Evolutionary conservation across 1,140 invertebrate genomes (phyloP).

Genomic region (Stenopsyche tienmushanensis): DNA sequence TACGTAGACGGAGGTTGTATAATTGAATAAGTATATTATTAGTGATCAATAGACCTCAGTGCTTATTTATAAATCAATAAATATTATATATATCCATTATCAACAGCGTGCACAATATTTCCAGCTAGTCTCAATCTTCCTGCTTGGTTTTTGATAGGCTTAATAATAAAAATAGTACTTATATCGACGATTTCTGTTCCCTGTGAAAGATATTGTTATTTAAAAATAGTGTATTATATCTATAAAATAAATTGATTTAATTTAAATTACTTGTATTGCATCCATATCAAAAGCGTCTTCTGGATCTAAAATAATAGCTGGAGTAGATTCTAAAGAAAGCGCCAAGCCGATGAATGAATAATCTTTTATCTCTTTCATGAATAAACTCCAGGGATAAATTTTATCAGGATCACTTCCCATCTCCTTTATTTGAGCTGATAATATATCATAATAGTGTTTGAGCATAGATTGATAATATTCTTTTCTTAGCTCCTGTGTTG

Average conservation of each 20-base stretch:
- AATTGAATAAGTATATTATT: too few species aligned
- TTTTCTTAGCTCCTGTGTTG: constrained; percentile 57
- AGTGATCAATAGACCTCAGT: too few species aligned
- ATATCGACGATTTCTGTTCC: constrained; percentile 54
- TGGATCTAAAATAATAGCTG: constrained; percentile 60
- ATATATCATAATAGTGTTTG: constrained; percentile 57
- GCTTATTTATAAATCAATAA: too few species aligned
- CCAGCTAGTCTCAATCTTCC: constrained; percentile 60
- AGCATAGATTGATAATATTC: constrained; percentile 60
- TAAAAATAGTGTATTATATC: background rate
- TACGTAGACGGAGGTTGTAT: too few species aligned
- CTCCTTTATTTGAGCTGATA: constrained; percentile 56
- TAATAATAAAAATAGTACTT: constrained; percentile 56
- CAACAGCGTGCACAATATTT: constrained; percentile 64
- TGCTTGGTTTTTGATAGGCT: constrained; percentile 55
- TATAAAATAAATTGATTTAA: background rate
- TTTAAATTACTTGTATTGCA: constrained; percentile 5
- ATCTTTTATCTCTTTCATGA: constrained; percentile 60
- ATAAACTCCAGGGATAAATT: constrained; percentile 57
- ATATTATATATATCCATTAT: constrained; percentile 62
- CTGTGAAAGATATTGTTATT: too few species aligned
- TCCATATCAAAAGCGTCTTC: constrained; percentile 61
- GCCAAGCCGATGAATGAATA: constrained; percentile 62
- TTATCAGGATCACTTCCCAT: constrained; percentile 62
- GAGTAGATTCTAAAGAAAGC: constrained; percentile 65